phyloP scores from a whole-genome alignment of 2,888 invertebrate species.

The Aphidoletes aphidimyza region DNA sequence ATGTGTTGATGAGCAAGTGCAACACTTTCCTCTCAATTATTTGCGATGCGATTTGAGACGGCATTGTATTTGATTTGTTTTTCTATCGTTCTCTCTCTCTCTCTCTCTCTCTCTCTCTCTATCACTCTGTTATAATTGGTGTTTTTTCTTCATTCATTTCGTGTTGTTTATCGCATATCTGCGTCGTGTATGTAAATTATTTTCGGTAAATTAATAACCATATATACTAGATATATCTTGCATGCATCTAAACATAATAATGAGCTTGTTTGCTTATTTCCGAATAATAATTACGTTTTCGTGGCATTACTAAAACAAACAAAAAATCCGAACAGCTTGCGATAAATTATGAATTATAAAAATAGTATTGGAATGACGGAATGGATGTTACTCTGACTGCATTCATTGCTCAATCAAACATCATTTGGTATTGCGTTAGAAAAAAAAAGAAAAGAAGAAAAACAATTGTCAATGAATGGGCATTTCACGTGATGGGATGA shows the following conservation, averaged over 20 bases:
- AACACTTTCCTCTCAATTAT: constrained; percentile 7
- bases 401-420: not conserved
- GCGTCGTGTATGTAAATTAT: constrained; percentile 3
- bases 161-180: not conserved
- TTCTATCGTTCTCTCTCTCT: not conserved
- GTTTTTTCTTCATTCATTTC: no score
- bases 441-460: no score
- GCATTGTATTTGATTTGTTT: not conserved
- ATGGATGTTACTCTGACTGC: not conserved
- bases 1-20: not conserved
- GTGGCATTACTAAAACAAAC: not conserved
- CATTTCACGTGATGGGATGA: not conserved
- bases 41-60: not conserved
- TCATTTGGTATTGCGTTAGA: no score
- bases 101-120: not conserved
- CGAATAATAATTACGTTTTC: constrained; percentile 14
- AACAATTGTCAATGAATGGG: not conserved
- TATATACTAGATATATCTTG: not conserved
- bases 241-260: not conserved
- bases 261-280: constrained; percentile 9
- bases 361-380: constrained; percentile 13
- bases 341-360: not conserved
- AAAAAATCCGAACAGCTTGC: no score
- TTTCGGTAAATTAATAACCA: constrained; percentile 27
- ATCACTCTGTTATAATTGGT: not conserved